Percentiles rank a stretch among this genome's conserved stretches.
phyloP scores from a whole-genome alignment of 2,113 vertebrate species.

The Hemiscyllium ocellatum region DNA sequence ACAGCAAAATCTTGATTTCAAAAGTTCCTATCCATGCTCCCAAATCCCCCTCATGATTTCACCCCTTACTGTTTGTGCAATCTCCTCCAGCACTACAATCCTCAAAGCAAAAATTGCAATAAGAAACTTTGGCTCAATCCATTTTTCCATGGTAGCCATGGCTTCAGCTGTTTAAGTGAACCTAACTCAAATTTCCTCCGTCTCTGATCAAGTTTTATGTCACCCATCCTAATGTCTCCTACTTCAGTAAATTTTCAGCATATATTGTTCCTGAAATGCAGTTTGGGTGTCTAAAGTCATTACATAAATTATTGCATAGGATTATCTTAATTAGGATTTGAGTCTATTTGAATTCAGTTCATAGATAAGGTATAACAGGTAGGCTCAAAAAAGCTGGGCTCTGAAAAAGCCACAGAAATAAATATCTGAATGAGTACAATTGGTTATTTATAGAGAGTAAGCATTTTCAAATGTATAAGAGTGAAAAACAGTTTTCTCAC shows the following conservation, averaged over 20 bases:
- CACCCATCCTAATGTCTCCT: not conserved
- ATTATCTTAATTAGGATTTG: not conserved
- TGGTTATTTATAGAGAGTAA: not conserved
- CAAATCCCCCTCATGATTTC: not conserved
- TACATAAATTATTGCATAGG: not conserved
- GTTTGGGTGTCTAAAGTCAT: not conserved
- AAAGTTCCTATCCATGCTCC: not conserved
- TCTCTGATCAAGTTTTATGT: not conserved
- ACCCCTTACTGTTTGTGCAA: not conserved
- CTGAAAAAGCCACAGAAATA: not conserved
- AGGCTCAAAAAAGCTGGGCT: not conserved
- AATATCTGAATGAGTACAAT: not conserved
- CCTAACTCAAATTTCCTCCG: not conserved
- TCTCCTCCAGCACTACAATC: not conserved
- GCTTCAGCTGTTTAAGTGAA: not conserved
- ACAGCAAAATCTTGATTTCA: not conserved
- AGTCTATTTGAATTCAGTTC: not conserved
- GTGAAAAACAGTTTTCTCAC: not conserved
- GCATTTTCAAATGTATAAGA: not conserved
- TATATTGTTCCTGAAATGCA: not conserved
- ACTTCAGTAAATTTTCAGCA: not conserved
- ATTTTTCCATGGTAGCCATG: not conserved
- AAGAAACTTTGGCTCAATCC: not conserved
- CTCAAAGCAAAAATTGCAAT: not conserved
- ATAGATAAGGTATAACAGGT: not conserved